phyloP scores from a whole-genome alignment of 2,113 vertebrate species.

The Heteronetta atricapilla region DNA sequence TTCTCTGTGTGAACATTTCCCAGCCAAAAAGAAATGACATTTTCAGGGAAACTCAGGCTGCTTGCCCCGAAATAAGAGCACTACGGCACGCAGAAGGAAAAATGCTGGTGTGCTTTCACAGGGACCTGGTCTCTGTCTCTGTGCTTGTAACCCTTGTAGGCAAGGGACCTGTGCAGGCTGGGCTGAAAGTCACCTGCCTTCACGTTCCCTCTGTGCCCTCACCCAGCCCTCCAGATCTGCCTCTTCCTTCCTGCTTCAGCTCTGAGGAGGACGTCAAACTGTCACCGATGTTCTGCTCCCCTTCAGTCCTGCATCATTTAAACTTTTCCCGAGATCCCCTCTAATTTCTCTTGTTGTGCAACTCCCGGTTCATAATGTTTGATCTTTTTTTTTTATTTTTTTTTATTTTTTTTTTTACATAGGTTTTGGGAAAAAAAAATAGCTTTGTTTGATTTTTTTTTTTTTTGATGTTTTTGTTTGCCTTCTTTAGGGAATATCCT shows the following conservation, averaged over 20 bases:
- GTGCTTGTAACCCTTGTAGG: neutral
- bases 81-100: neutral
- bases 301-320: neutral
- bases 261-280: neutral
- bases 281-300: neutral
- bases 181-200: neutral
- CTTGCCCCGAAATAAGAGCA: accelerated
- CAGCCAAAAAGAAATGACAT: neutral
- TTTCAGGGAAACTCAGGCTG: accelerated
- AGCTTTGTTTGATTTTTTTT: neutral
- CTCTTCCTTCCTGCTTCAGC: neutral
- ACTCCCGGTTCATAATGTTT: neutral
- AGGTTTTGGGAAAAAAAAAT: neutral
- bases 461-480: neutral
- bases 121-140: neutral
- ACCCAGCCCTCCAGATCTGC: neutral
- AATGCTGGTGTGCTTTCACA: accelerated
- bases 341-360: neutral
- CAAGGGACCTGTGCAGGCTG: neutral
- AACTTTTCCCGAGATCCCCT: neutral
- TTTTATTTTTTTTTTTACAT: no score
- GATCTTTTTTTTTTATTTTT: no score
- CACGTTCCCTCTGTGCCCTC: neutral
- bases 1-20: neutral
- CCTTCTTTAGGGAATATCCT: neutral